These are phyloP conservation scores for Centropyge bicolor DNA, from an alignment of 2,797 vertebrate genomes.

Conservation along the genomic window DNA sequence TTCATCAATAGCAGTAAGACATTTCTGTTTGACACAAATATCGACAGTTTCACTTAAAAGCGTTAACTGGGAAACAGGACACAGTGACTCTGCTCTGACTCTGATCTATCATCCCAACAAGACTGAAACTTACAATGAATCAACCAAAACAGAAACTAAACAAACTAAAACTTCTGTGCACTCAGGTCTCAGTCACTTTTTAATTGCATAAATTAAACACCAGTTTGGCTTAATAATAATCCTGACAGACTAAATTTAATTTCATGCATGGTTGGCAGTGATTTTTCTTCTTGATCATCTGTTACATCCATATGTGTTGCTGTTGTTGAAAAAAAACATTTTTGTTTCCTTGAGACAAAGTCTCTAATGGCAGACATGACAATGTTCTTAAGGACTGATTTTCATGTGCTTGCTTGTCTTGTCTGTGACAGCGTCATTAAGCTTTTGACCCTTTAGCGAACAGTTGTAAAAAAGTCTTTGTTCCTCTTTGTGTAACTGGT, in stretches of 20 bases:
- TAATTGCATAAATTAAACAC: slow-evolving; percentile 7
- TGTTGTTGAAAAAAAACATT: not conserved
- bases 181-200: not conserved
- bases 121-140: not conserved
- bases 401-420: not conserved
- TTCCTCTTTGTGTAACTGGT: too few relatives aligned
- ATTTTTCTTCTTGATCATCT: slow-evolving; percentile 28
- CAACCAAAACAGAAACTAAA: not conserved
- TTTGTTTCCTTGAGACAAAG: not conserved
- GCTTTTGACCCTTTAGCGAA: not conserved
- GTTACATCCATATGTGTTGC: slow-evolving; percentile 6
- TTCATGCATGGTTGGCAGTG: slow-evolving; percentile 47
- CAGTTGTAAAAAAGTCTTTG: too few relatives aligned
- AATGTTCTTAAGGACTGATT: slow-evolving; percentile 2
- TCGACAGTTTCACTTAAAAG: too few relatives aligned
- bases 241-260: slow-evolving; percentile 20
- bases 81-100: too few relatives aligned
- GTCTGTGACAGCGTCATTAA: slow-evolving; percentile 12
- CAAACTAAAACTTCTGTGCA: not conserved
- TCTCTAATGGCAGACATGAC: not conserved
- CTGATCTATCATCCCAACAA: not conserved
- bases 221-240: not conserved
- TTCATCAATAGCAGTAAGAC: too few relatives aligned
- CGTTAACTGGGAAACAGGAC: too few relatives aligned
- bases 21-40: too few relatives aligned